Percentiles rank a stretch among this genome's conserved stretches.
phyloP scores from a whole-genome alignment of 2,113 vertebrate genomes.

The Montifringilla adamsi region DNA sequence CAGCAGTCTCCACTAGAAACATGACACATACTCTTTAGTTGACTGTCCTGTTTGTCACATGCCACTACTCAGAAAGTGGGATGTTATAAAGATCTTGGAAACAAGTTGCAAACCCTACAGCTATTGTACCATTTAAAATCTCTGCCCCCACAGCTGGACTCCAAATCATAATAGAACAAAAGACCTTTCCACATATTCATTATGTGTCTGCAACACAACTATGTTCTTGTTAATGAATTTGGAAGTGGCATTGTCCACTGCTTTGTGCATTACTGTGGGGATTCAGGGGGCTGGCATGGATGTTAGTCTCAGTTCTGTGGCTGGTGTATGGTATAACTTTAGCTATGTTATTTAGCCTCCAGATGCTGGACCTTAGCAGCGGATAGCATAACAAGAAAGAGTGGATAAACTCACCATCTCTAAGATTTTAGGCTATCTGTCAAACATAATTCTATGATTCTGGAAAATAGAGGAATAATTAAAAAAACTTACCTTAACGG shows the following conservation, averaged over 20 bases:
- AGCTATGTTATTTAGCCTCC: background rate
- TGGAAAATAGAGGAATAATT: background rate
- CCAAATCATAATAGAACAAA: conserved; percentile 15
- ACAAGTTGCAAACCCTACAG: background rate
- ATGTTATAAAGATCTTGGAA: background rate
- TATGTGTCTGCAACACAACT: background rate
- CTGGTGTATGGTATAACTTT: background rate
- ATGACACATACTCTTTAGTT: background rate
- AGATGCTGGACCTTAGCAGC: background rate
- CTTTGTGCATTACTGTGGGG: background rate
- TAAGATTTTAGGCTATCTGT: background rate
- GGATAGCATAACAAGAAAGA: background rate
- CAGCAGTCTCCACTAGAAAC: background rate
- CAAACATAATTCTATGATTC: background rate
- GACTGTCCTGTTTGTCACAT: conserved; percentile 7
- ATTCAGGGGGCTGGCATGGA: background rate
- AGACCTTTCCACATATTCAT: background rate
- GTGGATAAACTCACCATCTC: background rate
- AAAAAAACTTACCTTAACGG: background rate
- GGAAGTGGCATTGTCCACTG: background rate
- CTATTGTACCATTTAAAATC: background rate
- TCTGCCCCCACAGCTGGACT: background rate
- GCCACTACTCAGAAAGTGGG: background rate
- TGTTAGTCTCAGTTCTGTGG: background rate
- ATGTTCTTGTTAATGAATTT: background rate